Percentiles rank a stretch among this genome's conserved stretches.
Conservation (phyloP, 2,113 vertebrate genomes). For the Pseudopipra pipra region DNA sequence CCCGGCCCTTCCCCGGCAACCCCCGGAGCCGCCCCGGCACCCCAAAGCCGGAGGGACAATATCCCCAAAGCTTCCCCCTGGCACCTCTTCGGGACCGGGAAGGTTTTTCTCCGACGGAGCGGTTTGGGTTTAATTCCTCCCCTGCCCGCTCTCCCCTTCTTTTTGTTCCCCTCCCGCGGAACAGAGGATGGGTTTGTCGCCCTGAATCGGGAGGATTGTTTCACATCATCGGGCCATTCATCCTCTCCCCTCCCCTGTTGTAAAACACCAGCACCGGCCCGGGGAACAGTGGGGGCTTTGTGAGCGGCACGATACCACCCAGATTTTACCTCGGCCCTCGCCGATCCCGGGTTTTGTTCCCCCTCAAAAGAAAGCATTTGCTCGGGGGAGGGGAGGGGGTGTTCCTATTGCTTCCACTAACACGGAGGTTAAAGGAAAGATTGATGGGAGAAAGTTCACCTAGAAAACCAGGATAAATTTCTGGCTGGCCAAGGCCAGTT, state of each 20-base stretch:
- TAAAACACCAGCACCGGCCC: slow-evolving; percentile 89
- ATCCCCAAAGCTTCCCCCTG: neutral
- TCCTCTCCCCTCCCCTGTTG: slow-evolving; percentile 93
- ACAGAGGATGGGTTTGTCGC: slow-evolving; percentile 89
- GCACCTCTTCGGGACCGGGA: neutral
- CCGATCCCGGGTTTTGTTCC: slow-evolving; percentile 75
- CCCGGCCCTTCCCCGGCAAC: slow-evolving; percentile 13
- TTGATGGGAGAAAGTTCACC: slow-evolving; percentile 96
- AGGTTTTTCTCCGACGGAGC: neutral
- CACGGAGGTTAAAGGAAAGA: slow-evolving; percentile 93
- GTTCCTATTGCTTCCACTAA: slow-evolving; percentile 86
- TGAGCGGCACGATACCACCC: slow-evolving; percentile 92
- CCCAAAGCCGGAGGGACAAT: neutral
- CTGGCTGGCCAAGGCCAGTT: slow-evolving; percentile 85
- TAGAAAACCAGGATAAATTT: slow-evolving; percentile 92
- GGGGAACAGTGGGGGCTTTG: slow-evolving; percentile 91
- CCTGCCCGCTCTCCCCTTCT: neutral
- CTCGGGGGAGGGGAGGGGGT: slow-evolving; percentile 82
- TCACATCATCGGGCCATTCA: slow-evolving; percentile 91
- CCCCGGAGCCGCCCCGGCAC: slow-evolving; percentile 57
- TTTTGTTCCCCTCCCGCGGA: slow-evolving; percentile 61
- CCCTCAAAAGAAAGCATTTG: slow-evolving; percentile 80
- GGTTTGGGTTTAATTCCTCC: slow-evolving; percentile 53
- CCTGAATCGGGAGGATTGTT: slow-evolving; percentile 91
- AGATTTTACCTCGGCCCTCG: slow-evolving; percentile 86